Evolutionary conservation across 2,113 vertebrate genomes (phyloP).

Genomic region (Progne subis): DNA sequence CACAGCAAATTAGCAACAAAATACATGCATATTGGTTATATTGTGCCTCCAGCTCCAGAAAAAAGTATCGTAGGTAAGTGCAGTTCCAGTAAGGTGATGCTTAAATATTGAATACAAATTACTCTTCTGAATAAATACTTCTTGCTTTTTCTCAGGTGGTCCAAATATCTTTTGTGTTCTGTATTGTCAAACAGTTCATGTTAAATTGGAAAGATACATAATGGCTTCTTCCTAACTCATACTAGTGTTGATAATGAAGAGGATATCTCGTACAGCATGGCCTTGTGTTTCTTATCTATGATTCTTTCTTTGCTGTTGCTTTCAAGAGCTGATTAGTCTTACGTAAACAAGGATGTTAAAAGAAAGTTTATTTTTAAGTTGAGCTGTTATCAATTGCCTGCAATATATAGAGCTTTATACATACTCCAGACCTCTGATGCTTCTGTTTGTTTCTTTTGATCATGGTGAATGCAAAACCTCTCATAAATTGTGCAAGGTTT

Average conservation of each 20-base stretch:
- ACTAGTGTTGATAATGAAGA: not conserved
- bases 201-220: not conserved
- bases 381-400: not conserved
- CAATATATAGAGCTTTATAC: not conserved
- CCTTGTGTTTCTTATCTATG: not conserved
- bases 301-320: not conserved
- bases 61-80: constrained; percentile 98
- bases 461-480: not conserved
- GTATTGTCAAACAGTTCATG: not conserved
- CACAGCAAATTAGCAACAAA: constrained; percentile 95
- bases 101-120: not conserved
- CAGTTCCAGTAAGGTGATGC: not conserved
- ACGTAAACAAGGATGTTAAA: not conserved
- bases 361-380: constrained; percentile 7
- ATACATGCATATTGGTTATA: constrained; percentile 93
- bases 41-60: constrained; percentile 97
- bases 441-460: not conserved
- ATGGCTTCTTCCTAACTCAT: not conserved
- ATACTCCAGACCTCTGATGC: not conserved
- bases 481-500: not conserved
- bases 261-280: not conserved
- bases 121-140: not conserved
- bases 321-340: not conserved
- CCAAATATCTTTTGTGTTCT: not conserved
- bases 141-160: not conserved